Percentiles rank a stretch among this genome's conserved stretches.
These are phyloP conservation scores for Myiopsitta monachus DNA, from an alignment of 2,113 vertebrate species.

Conservation along the genomic window DNA sequence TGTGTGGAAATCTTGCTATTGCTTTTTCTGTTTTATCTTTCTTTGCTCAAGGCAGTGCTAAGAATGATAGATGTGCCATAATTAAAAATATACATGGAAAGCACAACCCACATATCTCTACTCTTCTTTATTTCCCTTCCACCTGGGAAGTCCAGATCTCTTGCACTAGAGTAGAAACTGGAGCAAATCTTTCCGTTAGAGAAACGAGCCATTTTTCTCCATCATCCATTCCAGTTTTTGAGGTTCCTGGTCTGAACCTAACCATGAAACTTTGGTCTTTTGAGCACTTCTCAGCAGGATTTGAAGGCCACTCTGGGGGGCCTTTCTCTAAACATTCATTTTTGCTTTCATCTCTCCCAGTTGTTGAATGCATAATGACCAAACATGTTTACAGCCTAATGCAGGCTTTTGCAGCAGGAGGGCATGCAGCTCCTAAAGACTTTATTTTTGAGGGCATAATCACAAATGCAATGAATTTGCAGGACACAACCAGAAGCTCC, in stretches of 20 bases:
- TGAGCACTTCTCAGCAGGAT: not conserved
- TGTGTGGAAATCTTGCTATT: slow-evolving; percentile 21
- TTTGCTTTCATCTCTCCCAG: not conserved
- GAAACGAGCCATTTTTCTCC: not conserved
- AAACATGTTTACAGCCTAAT: not conserved
- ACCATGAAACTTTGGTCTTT: not conserved
- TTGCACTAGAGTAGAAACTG: not conserved
- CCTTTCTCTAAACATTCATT: not conserved
- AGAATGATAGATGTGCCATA: slow-evolving; percentile 40
- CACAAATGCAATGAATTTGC: not conserved
- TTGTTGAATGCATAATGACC: not conserved
- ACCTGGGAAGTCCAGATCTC: not conserved
- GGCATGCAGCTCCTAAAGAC: not conserved
- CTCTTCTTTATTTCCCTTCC: not conserved
- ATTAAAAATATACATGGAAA: slow-evolving; percentile 51
- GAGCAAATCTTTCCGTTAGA: not conserved
- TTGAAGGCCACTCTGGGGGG: not conserved
- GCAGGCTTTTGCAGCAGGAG: not conserved
- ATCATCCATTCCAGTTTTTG: not conserved
- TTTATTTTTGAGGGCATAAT: not conserved
- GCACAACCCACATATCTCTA: not conserved
- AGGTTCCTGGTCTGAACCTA: not conserved
- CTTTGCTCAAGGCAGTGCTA: slow-evolving; percentile 42
- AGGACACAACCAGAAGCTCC: not conserved
- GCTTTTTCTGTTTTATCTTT: slow-evolving; percentile 20